Conservation (phyloP, 2,797 vertebrate genomes). For the Falco columbarius region DNA sequence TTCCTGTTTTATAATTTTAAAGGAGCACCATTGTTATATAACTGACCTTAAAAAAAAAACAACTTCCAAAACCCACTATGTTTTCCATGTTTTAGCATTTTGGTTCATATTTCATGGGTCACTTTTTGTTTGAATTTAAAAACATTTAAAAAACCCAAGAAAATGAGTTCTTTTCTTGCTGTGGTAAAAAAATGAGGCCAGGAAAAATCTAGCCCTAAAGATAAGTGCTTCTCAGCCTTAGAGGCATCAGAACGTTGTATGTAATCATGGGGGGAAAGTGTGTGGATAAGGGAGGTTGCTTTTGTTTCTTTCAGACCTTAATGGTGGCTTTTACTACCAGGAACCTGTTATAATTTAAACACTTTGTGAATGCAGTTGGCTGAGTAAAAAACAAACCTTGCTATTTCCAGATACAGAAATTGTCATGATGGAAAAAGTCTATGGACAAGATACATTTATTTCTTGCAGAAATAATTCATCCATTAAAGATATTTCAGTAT, state of each 20-base stretch:
- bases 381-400: background rate
- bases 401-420: background rate
- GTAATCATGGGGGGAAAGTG: background rate
- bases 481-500: background rate
- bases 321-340: background rate
- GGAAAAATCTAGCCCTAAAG: background rate
- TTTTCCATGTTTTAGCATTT: background rate
- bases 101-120: background rate
- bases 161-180: background rate
- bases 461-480: background rate
- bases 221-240: background rate
- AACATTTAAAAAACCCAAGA: background rate
- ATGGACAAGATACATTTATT: background rate
- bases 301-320: background rate
- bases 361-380: background rate
- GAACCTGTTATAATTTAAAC: background rate
- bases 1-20: background rate
- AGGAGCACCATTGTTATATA: background rate
- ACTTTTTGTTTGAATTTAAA: background rate
- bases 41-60: background rate
- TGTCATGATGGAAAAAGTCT: background rate
- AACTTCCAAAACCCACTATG: accelerated
- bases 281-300: background rate
- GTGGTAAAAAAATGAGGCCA: background rate
- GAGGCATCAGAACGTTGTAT: background rate